Evolutionary conservation across 2,797 vertebrate species (phyloP).

Genomic region (Sebastes baramenuke): DNA sequence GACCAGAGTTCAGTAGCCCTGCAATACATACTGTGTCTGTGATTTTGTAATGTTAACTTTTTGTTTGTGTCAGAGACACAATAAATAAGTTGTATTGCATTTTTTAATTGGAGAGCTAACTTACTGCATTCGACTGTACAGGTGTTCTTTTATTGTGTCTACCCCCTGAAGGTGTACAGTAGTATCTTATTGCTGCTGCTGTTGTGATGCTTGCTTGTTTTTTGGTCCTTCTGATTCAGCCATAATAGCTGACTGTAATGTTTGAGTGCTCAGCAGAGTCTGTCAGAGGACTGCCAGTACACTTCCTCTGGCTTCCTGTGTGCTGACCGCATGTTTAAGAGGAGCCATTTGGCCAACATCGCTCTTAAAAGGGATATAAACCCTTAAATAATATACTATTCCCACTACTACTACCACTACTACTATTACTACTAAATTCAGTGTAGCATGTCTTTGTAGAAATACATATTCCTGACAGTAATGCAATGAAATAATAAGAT

Average conservation of each 20-base stretch:
- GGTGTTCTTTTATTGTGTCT: background rate
- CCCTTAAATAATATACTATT: slow-evolving; percentile 10
- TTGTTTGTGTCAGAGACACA: background rate
- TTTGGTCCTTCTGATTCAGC: slow-evolving; percentile 29
- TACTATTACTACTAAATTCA: background rate
- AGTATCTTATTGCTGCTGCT: slow-evolving; percentile 8
- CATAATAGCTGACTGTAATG: slow-evolving; percentile 28
- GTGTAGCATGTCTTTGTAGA: background rate
- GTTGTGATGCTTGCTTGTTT: slow-evolving; percentile 26
- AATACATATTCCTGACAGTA: background rate
- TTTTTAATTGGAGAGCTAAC: background rate
- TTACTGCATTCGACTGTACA: background rate
- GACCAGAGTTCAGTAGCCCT: background rate
- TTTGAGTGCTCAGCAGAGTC: slow-evolving; percentile 38
- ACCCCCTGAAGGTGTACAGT: background rate
- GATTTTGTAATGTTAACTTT: background rate
- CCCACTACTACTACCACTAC: background rate
- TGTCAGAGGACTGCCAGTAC: slow-evolving; percentile 24
- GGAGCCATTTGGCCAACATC: background rate
- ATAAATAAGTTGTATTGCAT: background rate
- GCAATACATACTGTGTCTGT: background rate
- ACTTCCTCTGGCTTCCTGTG: slow-evolving; percentile 23
- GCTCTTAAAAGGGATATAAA: background rate
- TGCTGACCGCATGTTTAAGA: slow-evolving; percentile 31
- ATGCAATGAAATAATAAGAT: background rate